Evolutionary conservation across 2,113 vertebrate species (phyloP).

Genomic region (Osmerus mordax): DNA sequence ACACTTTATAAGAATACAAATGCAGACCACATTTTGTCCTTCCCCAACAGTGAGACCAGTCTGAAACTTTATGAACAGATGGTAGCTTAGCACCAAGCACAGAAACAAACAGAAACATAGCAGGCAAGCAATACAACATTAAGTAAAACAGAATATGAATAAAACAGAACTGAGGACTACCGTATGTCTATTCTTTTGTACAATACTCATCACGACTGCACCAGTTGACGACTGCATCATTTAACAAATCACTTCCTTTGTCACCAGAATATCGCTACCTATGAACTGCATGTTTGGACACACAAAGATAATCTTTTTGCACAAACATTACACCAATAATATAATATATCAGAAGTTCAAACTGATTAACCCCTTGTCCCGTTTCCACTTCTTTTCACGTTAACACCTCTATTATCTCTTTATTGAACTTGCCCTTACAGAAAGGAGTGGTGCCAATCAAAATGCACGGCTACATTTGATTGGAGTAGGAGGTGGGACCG

Average conservation of each 20-base stretch:
- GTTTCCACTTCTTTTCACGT: background rate
- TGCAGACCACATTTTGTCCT: conserved; percentile 50
- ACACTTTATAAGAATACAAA: conserved; percentile 58
- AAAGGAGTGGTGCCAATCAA: conserved; percentile 26
- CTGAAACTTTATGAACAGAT: conserved; percentile 49
- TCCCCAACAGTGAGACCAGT: conserved; percentile 69
- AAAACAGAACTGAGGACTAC: conserved; percentile 67
- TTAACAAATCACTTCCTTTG: conserved; percentile 27
- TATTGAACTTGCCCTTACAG: conserved; percentile 53
- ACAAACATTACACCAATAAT: conserved; percentile 18
- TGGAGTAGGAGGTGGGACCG: conserved; percentile 83
- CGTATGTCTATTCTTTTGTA: conserved; percentile 64
- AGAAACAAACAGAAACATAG: conserved; percentile 47
- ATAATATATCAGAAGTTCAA: conserved; percentile 5
- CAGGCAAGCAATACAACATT: conserved; percentile 62
- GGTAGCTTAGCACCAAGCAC: conserved; percentile 68
- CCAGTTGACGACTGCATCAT: conserved; percentile 42
- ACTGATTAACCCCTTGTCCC: background rate
- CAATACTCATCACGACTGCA: conserved; percentile 61
- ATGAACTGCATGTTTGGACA: conserved; percentile 46
- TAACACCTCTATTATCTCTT: conserved; percentile 8
- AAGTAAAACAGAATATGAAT: conserved; percentile 57
- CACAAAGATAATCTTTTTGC: conserved; percentile 33
- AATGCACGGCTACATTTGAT: conserved; percentile 79
- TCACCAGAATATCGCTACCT: conserved; percentile 20